Base-by-base conservation (phyloP, 1,140 invertebrate genomes). In the Drosophila baimaii region DNA sequence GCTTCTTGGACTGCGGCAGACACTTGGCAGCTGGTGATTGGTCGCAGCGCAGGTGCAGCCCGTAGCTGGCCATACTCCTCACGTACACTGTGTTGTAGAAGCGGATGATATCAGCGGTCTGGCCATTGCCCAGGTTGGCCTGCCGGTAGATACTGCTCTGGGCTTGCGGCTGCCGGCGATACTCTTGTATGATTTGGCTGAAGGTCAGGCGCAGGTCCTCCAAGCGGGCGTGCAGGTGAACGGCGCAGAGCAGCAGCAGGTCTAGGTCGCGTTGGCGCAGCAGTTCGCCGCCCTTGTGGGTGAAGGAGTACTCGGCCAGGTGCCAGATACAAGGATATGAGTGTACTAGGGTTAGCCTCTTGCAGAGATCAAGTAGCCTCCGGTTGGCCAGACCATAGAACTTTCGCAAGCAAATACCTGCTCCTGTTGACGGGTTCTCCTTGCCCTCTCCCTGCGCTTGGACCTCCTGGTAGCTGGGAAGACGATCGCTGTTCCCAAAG, bases 231-330 rank as follows among this genome's bases (percentile, higher is more conserved):
- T 99, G 96, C 27, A 99, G 96, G 92, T 99, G 99, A 41, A 99
- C 95, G 39, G 97, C 95, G 93, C 98, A 99, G 97, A 99, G 98
- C 6, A 99, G 94, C 56, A 99, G 95, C 92, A 99, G 98, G 93
- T 99, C 98, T 12, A 99, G 93, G 92, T 99, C 98, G 5, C 98
- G 93, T 92, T 98, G 97, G 59, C 94, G 93, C 94, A 99, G 96
- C 9, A 89, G 64, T 23, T 56, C 23, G 2, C 66, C 27, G 3
- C 62, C 39, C 70, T 98, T 94, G 41, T 97, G 94, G 52, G 97
- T 95, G 58, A 99, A 94, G 0, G 96, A 95, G 90, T 98, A 94
- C 91, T 99, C 98, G 79, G 99, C 97, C 76, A 97, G 96, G 0
- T 98, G 99, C 98, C 98, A 99, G 57, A 99, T 93, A 97, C 97